Conservation (phyloP, 2,888 invertebrate species). For the Temnothorax ravouxi region DNA sequence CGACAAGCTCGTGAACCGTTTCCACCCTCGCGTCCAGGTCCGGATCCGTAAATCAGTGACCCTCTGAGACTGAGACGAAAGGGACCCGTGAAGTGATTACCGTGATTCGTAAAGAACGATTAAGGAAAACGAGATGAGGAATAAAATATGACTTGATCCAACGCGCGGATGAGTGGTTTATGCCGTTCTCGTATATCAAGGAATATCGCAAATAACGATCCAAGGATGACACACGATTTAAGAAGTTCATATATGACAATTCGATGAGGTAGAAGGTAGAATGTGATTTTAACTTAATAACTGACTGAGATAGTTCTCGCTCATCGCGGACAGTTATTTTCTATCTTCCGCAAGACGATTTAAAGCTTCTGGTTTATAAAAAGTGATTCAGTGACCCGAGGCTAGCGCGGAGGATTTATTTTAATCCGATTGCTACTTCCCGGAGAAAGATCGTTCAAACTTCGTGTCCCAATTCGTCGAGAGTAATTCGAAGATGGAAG, state of each 20-base stretch:
- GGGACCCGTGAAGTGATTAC: background rate
- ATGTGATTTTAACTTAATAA: background rate
- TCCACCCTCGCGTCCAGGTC: background rate
- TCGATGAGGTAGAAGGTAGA: background rate
- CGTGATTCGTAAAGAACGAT: background rate
- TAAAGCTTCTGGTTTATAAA: slow-evolving; percentile 10
- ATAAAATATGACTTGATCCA: slow-evolving; percentile 12
- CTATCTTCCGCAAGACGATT: background rate
- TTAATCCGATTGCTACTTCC: slow-evolving; percentile 22
- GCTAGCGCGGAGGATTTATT: slow-evolving; percentile 9
- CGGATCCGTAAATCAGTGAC: slow-evolving; percentile 29
- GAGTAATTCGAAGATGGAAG: slow-evolving; percentile 28
- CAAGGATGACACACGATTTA: background rate
- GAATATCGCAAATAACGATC: background rate
- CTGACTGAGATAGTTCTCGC: background rate
- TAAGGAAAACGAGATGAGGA: background rate
- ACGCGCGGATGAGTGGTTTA: background rate
- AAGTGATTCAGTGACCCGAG: slow-evolving; percentile 29
- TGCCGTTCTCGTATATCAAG: background rate
- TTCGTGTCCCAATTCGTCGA: slow-evolving; percentile 34
- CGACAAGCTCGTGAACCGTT: slow-evolving; percentile 39
- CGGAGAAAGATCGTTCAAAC: slow-evolving; percentile 24
- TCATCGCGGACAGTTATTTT: background rate
- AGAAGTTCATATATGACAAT: background rate
- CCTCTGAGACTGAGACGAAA: background rate